Percentiles rank a stretch among this genome's conserved stretches.
These are phyloP conservation scores for Ariopsis seemanni DNA, from an alignment of 2,113 vertebrate species.

Conservation along the genomic window DNA sequence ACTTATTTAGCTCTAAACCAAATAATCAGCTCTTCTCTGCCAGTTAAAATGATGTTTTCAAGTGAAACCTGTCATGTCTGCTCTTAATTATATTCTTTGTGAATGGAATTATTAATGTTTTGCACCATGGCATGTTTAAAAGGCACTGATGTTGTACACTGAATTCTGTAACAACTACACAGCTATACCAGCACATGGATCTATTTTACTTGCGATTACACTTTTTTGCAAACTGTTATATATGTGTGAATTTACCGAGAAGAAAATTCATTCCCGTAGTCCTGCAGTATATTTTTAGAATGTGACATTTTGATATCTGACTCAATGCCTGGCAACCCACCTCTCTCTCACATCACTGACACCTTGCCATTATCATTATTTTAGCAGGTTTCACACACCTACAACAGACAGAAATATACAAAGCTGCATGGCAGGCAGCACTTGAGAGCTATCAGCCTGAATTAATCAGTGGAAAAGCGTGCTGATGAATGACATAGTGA, in stretches of 20 bases:
- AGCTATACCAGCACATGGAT: not conserved
- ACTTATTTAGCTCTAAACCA: constrained; percentile 1
- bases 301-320: constrained; percentile 46
- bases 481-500: constrained; percentile 24
- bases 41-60: not conserved
- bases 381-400: constrained; percentile 23
- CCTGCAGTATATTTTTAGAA: constrained; percentile 30
- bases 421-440: not conserved
- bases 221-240: not conserved
- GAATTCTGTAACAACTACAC: not conserved
- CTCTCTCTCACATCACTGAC: constrained; percentile 25
- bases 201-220: not conserved
- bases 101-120: not conserved
- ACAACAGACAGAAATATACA: constrained; percentile 21
- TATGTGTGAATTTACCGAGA: constrained; percentile 10
- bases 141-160: not conserved
- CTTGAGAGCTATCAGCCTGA: constrained; percentile 10
- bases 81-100: not conserved
- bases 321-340: constrained; percentile 50
- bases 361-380: constrained; percentile 44
- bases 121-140: not conserved
- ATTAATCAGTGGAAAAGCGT: constrained; percentile 7
- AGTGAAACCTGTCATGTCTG: constrained; percentile 1
- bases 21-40: not conserved
- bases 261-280: not conserved